Base-by-base conservation (phyloP, 1,140 invertebrate species). In the Steinernema khuongi region DNA sequence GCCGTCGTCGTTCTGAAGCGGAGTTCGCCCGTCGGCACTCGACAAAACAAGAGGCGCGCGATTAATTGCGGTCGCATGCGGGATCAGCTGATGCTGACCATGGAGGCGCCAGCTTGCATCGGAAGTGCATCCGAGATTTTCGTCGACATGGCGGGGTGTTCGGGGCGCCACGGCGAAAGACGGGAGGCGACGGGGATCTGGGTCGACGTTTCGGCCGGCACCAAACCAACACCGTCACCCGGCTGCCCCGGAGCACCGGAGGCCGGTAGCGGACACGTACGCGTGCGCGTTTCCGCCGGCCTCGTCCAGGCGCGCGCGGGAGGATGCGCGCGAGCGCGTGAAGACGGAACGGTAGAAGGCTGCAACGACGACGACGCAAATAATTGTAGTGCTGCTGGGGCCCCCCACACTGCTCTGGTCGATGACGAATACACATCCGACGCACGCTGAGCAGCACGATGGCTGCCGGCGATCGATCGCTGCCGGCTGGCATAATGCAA, bases 361-460 rank as follows among this genome's bases (percentile, higher is more conserved):
- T n/a, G n/a, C n/a, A n/a, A 22, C 50, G 14, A 22, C 50, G 26
- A 26, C 50, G 22, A 60, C 50, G 26, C 50, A 60, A 60, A 60
- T 60, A 60, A 60, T 60, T 60, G 50, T 60, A 60, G n/a, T n/a
- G n/a, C 50, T 60, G 50, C 50, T 14, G n/a, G 50, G 50, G 50
- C 50, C 50, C 50, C 50, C 50, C 50, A 60, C 50, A 60, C 50
- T 60, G 50, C 50, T n/a, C n/a, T 60, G 50, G 50, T 22, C 11
- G 50, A 60, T 60, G 50, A 60, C 50, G 50, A 60, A 60, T 60
- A 22, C 50, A 60, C 50, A 26, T 60, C 50, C 50, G 50, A 60
- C 50, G 50, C 50, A 26, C 50, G 50, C 50, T n/a, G 22, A n/a
- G n/a, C n/a, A n/a, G 50, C 14, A 60, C 36, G 50, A 60, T 60